phyloP scores from a whole-genome alignment of 2,888 invertebrate species.

The Cordilura impudica region DNA sequence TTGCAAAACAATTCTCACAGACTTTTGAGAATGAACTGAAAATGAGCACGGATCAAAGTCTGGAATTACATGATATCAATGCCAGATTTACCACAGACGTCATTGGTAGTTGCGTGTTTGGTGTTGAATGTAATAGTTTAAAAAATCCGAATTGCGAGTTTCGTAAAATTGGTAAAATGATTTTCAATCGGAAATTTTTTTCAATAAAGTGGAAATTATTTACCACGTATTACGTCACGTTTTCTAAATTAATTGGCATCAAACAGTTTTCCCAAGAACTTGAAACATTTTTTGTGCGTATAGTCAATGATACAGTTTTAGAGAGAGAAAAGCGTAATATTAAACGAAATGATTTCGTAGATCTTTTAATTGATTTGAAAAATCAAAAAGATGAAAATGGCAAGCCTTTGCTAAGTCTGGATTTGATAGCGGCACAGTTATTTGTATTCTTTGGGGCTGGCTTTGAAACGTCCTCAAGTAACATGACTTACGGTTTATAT shows the following conservation, averaged over 20 bases:
- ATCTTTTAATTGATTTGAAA: constrained; percentile 69
- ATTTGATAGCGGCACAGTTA: constrained; percentile 79
- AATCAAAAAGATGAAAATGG: constrained; percentile 58
- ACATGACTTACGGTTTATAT: constrained; percentile 78
- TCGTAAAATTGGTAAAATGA: constrained; percentile 65
- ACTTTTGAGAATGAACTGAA: constrained; percentile 53
- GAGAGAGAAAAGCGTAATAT: constrained; percentile 66
- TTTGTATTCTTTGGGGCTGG: constrained; percentile 80
- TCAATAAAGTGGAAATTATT: constrained; percentile 66
- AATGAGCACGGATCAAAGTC: neutral
- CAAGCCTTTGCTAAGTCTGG: constrained; percentile 72
- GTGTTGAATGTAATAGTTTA: constrained; percentile 77
- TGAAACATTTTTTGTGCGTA: constrained; percentile 65
- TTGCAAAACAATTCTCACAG: constrained; percentile 66
- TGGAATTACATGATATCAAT: constrained; percentile 77
- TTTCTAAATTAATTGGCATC: constrained; percentile 34
- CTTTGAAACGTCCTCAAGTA: constrained; percentile 80
- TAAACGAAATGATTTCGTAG: constrained; percentile 70
- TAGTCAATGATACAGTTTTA: constrained; percentile 67
- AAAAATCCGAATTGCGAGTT: constrained; percentile 75
- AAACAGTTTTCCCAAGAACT: neutral
- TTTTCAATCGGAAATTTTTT: constrained; percentile 62
- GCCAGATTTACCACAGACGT: constrained; percentile 79
- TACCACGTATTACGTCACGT: constrained; percentile 56
- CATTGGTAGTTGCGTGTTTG: constrained; percentile 78